phyloP scores from a whole-genome alignment of 2,113 vertebrate genomes.

The Xenopus borealis region DNA sequence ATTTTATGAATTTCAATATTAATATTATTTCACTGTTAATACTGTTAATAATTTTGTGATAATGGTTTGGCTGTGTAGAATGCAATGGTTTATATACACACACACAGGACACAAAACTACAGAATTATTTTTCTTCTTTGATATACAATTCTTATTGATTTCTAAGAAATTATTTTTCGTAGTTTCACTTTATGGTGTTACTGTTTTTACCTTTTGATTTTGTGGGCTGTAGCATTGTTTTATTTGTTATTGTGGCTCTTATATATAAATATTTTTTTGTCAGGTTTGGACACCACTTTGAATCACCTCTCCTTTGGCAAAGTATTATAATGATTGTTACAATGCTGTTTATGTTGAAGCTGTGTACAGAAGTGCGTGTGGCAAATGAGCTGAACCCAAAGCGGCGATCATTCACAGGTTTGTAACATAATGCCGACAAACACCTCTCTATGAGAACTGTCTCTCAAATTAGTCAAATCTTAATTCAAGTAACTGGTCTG shows the following conservation, averaged over 20 bases:
- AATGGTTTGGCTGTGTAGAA: too few species aligned
- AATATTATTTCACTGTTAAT: too few species aligned
- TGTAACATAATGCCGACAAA: slow-evolving; percentile 47
- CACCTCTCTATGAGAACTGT: neutral
- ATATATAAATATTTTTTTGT: slow-evolving; percentile 6
- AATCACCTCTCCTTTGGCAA: slow-evolving; percentile 88
- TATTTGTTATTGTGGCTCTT: neutral
- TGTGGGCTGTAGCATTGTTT: neutral
- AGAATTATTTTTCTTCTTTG: too few species aligned
- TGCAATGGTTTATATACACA: too few species aligned
- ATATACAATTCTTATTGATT: too few species aligned
- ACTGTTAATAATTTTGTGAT: too few species aligned
- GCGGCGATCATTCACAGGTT: slow-evolving; percentile 87
- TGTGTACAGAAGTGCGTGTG: slow-evolving; percentile 86
- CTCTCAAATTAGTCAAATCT: too few species aligned
- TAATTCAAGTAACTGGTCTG: too few species aligned
- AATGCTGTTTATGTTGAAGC: slow-evolving; percentile 91
- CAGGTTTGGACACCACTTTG: slow-evolving; percentile 89
- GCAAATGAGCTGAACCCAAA: slow-evolving; percentile 78
- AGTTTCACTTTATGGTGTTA: too few species aligned
- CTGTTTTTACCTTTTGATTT: neutral
- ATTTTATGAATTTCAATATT: too few species aligned
- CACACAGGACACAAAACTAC: too few species aligned
- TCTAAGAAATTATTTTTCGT: too few species aligned
- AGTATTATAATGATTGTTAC: slow-evolving; percentile 92